Base-by-base conservation (phyloP, 2,113 vertebrate genomes). In the Mobula birostris region DNA sequence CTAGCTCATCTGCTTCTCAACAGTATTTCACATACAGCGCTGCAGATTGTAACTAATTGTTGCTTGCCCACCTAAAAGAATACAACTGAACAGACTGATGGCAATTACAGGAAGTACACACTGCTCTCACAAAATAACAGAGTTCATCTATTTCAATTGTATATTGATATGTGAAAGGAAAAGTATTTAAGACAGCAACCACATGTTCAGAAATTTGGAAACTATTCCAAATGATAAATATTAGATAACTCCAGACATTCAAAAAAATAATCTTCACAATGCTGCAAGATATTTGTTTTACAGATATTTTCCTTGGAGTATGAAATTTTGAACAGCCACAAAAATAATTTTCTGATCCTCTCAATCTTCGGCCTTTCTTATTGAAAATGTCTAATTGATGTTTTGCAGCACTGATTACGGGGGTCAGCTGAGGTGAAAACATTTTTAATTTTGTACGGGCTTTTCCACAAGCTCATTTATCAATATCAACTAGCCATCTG, bases 401-500 rank as follows among this genome's bases (percentile, higher is more conserved):
- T 70, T 92, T 72, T n/a, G 12, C 11, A 92, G 63, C 87, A 91
- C 87, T 68, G 63, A 15, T 27, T 63, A 90, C 32, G 61, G 63
- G 36, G 63, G 36, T 70, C 17, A 36, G 2, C 15, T 14, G 32
- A 56, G 68, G 14, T 70, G 29, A 17, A 40, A 72, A 72, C 14
- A 9, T 72, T 40, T 72, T 70, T 70, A 36, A n/a, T 90, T 85
- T 93, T 74, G 7, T 63, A 40, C 7, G 24, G 82, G 6, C 82
- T 27, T n/a, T 24, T 40, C 36, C 80, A 48, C 66, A 92, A 32
- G 36, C 70, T 24, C 91, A 93, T 93, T 24, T 70, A 93, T 93
- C 91, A 29, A 56, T 36, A 93, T 76, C 70, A 93, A 93, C 70
- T 56, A 56, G 40, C 40, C 58, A 32, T 93, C 91, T 93, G 68